Base-by-base conservation (phyloP, 53 echinoderm and acorn worm species). In the Arbacia lixula region DNA sequence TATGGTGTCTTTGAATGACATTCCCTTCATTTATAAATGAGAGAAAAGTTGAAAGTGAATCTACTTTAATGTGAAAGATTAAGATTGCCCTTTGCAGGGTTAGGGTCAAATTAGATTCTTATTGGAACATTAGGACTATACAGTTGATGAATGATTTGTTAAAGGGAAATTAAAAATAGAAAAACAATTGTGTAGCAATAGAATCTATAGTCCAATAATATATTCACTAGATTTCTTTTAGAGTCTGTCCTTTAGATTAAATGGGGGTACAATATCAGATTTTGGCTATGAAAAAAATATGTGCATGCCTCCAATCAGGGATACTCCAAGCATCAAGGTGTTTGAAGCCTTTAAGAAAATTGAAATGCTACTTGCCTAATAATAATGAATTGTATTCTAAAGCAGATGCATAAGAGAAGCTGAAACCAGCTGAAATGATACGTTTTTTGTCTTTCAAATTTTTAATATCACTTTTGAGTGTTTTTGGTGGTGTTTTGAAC, bases 11-110 rank as follows among this genome's bases (percentile, higher is more conserved):
- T 65, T 36, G 37, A 67, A 36, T 1, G 67, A 36, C 38, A 67
- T 67, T 37, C 26, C 37, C 37, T 67, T 67, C 67, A 14, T 67
- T 67, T 67, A 1, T 3, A 36, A 67, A 67, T 67, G 37, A 67
- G 26, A 67, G 37, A 67, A 67, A 65, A 65, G 65, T 65, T 65
- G 65, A 65, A 46, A 65, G 65, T 65, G 2, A 65, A 65, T 31
- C 65, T 65, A 65, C 65, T 65, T 65, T 65, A 65, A 65, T 65
- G 65, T 65, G 65, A 65, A 65, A 65, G 65, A 28, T 65, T 65
- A 65, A 27, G 65, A 4, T 65, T 65, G 2, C 65, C 65, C 65
- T 65, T 65, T 67, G 67, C 37, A 67, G 67, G 67, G 67, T 67
- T 34, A 36, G 67, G 67, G 36, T 36, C 37, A 14, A 67, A 9